Percentiles rank a stretch among this genome's conserved stretches.
These are phyloP conservation scores for Belonocnema kinseyi DNA, from an alignment of 1,140 invertebrate species.

Conservation along the genomic window DNA sequence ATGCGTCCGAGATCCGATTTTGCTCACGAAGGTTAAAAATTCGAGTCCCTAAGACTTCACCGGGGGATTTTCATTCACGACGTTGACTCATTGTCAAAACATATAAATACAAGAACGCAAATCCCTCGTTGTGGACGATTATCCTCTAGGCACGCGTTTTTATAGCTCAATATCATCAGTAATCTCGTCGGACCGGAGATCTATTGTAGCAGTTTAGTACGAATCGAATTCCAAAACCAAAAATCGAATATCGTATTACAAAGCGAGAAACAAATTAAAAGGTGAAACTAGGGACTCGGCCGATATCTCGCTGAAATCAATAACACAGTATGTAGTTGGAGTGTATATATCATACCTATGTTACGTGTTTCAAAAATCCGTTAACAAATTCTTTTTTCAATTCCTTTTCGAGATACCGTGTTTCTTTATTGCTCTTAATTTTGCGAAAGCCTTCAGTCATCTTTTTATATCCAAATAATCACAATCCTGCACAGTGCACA, in stretches of 20 bases:
- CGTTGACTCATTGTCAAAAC: neutral
- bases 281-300: conserved; percentile 9
- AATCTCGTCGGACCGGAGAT: conserved; percentile 47
- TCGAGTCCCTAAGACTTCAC: conserved; percentile 18
- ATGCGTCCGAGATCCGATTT: neutral
- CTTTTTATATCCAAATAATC: neutral
- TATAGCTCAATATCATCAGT: conserved; percentile 47
- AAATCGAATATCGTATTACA: neutral
- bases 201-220: conserved; percentile 45
- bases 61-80: neutral
- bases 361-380: conserved; percentile 19
- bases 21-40: neutral
- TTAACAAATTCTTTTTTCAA: neutral
- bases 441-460: neutral
- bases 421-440: neutral
- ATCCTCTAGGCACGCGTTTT: conserved; percentile 24
- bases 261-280: neutral
- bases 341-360: conserved; percentile 25
- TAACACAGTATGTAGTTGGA: conserved; percentile 16
- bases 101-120: neutral
- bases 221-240: conserved; percentile 33
- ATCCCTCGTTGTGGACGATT: neutral
- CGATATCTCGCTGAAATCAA: neutral
- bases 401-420: neutral
- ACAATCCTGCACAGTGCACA: conserved; percentile 1